phyloP scores from a whole-genome alignment of 2,888 invertebrate genomes.

The Seira ritae region DNA sequence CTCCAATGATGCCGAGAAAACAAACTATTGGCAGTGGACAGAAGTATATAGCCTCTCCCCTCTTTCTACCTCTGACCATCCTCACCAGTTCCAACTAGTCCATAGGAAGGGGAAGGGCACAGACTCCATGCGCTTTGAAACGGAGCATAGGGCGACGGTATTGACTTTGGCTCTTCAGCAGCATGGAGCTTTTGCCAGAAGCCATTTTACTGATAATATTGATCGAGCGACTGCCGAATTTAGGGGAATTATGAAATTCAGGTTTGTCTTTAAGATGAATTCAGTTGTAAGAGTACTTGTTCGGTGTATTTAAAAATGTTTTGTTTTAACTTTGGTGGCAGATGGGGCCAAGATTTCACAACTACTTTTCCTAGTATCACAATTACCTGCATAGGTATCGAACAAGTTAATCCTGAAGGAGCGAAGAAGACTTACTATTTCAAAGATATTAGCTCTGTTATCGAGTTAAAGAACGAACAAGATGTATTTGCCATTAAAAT shows the following conservation, averaged over 20 bases:
- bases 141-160: conserved; percentile 94
- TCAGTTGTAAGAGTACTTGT: conserved; percentile 1
- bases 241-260: conserved; percentile 69
- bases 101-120: conserved; percentile 90
- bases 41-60: conserved; percentile 86
- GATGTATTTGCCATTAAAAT: conserved; percentile 72
- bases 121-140: conserved; percentile 97
- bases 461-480: conserved; percentile 66
- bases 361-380: conserved; percentile 66
- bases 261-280: conserved; percentile 46
- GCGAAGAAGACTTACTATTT: conserved; percentile 71
- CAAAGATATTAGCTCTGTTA: conserved; percentile 71
- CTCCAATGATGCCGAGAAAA: conserved; percentile 90
- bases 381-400: conserved; percentile 70
- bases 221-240: conserved; percentile 72
- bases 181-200: conserved; percentile 81
- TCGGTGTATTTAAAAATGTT: background rate
- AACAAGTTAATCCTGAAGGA: conserved; percentile 72
- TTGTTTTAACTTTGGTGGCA: too few relatives aligned
- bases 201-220: conserved; percentile 72
- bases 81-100: conserved; percentile 75
- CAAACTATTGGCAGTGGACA: conserved; percentile 93
- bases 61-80: conserved; percentile 76
- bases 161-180: conserved; percentile 93
- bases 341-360: conserved; percentile 72